phyloP scores from a whole-genome alignment of 2,797 vertebrate genomes.

The Amblyraja radiata region DNA sequence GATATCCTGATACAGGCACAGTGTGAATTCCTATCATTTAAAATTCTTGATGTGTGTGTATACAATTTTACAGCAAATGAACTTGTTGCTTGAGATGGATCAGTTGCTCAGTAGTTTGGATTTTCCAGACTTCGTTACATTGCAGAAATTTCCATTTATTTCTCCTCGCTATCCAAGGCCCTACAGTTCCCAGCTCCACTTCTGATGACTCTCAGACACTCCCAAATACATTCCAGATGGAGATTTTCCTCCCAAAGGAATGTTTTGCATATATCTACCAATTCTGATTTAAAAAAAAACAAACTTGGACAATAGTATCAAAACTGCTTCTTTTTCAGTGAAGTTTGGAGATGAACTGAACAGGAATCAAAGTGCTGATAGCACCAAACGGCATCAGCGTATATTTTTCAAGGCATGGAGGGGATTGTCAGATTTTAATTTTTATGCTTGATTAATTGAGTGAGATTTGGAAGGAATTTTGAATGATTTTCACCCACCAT shows the following conservation, averaged over 20 bases:
- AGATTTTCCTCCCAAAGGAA: slow-evolving; percentile 17
- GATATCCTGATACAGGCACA: background rate
- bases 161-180: slow-evolving; percentile 12
- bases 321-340: background rate
- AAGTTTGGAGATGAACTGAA: background rate
- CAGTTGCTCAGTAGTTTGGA: background rate
- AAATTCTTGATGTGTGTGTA: background rate
- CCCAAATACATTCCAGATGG: slow-evolving; percentile 32
- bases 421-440: background rate
- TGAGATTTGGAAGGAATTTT: background rate
- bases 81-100: background rate
- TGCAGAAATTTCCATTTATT: slow-evolving; percentile 32
- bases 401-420: background rate
- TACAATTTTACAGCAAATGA: slow-evolving; percentile 1
- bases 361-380: background rate
- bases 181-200: background rate
- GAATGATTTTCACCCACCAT: slow-evolving; percentile 17
- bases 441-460: background rate
- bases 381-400: background rate
- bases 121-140: slow-evolving; percentile 18
- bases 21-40: too few relatives aligned
- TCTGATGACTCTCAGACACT: slow-evolving; percentile 10
- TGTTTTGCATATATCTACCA: slow-evolving; percentile 35
- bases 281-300: background rate
- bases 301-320: background rate